A percentile compares a stretch with the other conserved stretches of the same genome.
Conservation (phyloP, 2,113 vertebrate genomes). For the Myotis brandtii region DNA sequence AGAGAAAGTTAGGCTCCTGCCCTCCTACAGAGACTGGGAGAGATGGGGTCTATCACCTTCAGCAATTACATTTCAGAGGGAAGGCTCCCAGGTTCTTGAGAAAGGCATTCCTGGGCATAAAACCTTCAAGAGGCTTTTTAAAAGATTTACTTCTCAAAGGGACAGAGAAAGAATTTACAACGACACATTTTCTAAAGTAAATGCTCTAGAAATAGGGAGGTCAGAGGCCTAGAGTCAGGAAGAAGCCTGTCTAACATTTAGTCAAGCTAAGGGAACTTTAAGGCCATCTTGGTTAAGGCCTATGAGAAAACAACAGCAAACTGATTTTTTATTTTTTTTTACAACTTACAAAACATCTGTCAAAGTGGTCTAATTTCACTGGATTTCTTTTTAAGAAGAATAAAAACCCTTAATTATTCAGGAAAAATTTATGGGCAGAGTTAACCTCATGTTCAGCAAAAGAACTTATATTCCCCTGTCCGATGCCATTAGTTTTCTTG, state of each 20-base stretch:
- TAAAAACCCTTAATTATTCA: neutral
- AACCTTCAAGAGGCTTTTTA: neutral
- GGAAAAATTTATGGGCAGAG: neutral
- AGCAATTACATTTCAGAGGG: neutral
- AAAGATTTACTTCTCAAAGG: neutral
- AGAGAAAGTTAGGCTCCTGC: neutral
- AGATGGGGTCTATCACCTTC: neutral
- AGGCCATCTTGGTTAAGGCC: neutral
- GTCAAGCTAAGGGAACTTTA: neutral
- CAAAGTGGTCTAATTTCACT: neutral
- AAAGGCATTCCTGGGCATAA: neutral
- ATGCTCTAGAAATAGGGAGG: neutral
- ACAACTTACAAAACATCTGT: neutral
- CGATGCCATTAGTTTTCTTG: neutral
- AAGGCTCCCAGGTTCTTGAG: neutral
- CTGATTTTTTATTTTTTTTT: neutral
- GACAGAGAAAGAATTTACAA: neutral
- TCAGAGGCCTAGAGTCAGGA: neutral
- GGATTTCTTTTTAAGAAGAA: neutral
- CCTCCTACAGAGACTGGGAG: neutral
- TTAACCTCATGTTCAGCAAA: neutral
- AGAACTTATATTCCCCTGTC: neutral
- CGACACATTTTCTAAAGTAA: neutral
- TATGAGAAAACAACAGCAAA: neutral
- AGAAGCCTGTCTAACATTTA: neutral